phyloP scores from a whole-genome alignment of 2,888 invertebrate species.

The Apamea sordens region DNA sequence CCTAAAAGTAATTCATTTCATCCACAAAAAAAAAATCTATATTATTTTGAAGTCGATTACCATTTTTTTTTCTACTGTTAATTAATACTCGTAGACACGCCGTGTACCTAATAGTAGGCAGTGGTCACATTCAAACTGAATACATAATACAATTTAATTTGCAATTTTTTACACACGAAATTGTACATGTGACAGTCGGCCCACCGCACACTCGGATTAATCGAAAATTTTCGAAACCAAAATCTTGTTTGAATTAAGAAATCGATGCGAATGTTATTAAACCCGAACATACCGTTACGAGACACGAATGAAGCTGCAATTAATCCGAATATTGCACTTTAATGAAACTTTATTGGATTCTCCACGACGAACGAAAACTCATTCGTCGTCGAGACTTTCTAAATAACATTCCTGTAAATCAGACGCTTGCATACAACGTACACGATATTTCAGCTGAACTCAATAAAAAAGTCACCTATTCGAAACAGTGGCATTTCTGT shows the following conservation, averaged over 20 bases:
- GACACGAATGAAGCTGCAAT: slow-evolving; percentile 28
- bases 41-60: not conserved
- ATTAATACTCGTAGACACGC: not conserved
- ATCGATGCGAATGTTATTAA: slow-evolving; percentile 43
- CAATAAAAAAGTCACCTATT: slow-evolving; percentile 51
- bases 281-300: slow-evolving; percentile 9
- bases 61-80: not conserved
- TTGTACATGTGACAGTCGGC: not conserved
- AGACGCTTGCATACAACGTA: slow-evolving; percentile 21
- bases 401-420: slow-evolving; percentile 40
- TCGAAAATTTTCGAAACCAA: slow-evolving; percentile 24
- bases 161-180: slow-evolving; percentile 15
- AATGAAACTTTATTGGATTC: slow-evolving; percentile 41
- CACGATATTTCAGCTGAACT: slow-evolving; percentile 29
- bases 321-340: slow-evolving; percentile 36
- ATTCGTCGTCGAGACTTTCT: slow-evolving; percentile 8
- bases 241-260: slow-evolving; percentile 18
- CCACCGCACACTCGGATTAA: slow-evolving; percentile 14
- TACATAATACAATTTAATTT: not conserved
- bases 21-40: not conserved
- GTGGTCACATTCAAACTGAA: not conserved
- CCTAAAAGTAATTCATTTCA: not conserved
- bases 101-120: not conserved
- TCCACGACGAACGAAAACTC: slow-evolving; percentile 17
- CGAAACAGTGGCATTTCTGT: slow-evolving; percentile 43